Evolutionary conservation across 2,888 invertebrate species (phyloP).

Genomic region (Ormia ochracea): DNA sequence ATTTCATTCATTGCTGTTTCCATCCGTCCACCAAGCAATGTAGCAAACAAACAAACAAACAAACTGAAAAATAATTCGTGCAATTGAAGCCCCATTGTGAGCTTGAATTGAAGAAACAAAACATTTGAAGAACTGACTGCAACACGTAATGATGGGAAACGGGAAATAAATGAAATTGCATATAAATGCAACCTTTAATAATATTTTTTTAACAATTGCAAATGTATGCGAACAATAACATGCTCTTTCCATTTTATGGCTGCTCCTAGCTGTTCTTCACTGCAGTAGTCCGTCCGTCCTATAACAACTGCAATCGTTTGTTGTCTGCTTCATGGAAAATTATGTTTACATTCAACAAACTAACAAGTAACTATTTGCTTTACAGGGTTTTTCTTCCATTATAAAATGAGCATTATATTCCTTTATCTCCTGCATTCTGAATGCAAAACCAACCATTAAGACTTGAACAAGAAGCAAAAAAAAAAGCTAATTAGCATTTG

Average conservation of each 20-base stretch:
- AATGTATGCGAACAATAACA: not conserved
- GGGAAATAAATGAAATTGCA: constrained; percentile 3
- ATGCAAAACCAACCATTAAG: not conserved
- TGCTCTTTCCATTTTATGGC: not conserved
- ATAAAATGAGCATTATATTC: not conserved
- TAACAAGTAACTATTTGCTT: constrained; percentile 6
- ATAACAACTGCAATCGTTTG: not conserved
- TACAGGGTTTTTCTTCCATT: not conserved
- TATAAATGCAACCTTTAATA: not conserved
- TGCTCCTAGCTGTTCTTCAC: not conserved
- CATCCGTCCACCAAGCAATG: not conserved
- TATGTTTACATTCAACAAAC: not conserved
- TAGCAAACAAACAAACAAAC: not conserved
- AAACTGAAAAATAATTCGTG: not conserved
- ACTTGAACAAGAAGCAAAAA: not conserved
- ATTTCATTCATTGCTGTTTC: not conserved
- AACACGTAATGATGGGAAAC: not conserved
- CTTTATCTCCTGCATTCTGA: not conserved
- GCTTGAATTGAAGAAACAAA: not conserved
- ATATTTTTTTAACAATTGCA: not conserved
- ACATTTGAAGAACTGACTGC: not conserved
- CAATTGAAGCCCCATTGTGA: not conserved
- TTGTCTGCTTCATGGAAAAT: not conserved
- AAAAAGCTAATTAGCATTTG: constrained; percentile 10
- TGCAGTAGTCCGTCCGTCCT: not conserved